Conservation (phyloP, 1,140 invertebrate species). For the Dendroctonus valens region DNA sequence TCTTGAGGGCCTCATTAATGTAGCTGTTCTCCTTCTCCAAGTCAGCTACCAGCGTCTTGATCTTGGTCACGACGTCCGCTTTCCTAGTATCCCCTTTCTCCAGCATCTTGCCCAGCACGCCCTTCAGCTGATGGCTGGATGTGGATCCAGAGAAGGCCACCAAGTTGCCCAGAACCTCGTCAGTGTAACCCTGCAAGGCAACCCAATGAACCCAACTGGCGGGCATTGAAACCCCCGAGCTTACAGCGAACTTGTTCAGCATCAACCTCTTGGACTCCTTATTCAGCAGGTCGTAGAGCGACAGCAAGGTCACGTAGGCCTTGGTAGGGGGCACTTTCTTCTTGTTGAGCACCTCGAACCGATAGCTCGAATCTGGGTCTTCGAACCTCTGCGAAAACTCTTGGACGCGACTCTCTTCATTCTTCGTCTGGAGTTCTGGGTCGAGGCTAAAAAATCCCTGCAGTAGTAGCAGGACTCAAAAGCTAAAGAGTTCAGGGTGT, state of each 20-base stretch:
- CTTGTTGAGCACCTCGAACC: slow-evolving; percentile 35
- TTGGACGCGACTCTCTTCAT: slow-evolving; percentile 34
- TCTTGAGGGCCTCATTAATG: slow-evolving; percentile 53
- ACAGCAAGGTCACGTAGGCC: slow-evolving; percentile 53
- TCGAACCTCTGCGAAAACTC: slow-evolving; percentile 43
- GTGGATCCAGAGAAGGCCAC: slow-evolving; percentile 52
- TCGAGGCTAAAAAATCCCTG: slow-evolving; percentile 20
- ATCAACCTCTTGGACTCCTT: slow-evolving; percentile 57
- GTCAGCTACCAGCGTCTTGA: slow-evolving; percentile 54
- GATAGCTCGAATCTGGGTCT: slow-evolving; percentile 38
- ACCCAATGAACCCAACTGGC: not conserved
- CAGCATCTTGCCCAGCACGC: slow-evolving; percentile 54
- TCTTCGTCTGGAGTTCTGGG: slow-evolving; percentile 12
- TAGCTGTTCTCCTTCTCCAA: slow-evolving; percentile 53
- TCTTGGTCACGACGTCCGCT: slow-evolving; percentile 55
- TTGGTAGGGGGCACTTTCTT: slow-evolving; percentile 45
- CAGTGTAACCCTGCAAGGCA: slow-evolving; percentile 55
- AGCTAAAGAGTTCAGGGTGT: slow-evolving; percentile 7
- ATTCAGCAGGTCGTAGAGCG: slow-evolving; percentile 58
- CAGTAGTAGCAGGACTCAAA: not conserved
- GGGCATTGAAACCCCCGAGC: slow-evolving; percentile 5
- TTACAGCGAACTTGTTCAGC: slow-evolving; percentile 55
- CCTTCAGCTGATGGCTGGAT: slow-evolving; percentile 53
- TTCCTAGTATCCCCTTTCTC: slow-evolving; percentile 54
- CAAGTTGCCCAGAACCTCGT: slow-evolving; percentile 52